Evolutionary conservation across 2,888 invertebrate genomes (phyloP).

Genomic region (Mesorhabditis sp.): DNA sequence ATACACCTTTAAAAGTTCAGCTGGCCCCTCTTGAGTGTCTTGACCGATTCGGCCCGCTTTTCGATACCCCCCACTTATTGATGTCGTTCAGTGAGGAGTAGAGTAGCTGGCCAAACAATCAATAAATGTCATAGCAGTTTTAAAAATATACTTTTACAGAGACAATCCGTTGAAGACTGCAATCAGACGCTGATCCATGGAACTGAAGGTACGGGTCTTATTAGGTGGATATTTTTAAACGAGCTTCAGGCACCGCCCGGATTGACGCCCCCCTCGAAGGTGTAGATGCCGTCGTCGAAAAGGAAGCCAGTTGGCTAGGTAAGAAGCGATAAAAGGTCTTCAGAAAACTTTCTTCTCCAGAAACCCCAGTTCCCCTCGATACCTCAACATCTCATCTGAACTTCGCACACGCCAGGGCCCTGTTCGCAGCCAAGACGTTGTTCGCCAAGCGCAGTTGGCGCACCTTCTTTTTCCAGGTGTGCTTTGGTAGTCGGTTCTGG

Average conservation of each 20-base stretch:
- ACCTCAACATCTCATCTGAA: background rate
- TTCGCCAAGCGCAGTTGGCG: slow-evolving; percentile 36
- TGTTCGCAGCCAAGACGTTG: slow-evolving; percentile 38
- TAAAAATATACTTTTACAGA: too few species aligned
- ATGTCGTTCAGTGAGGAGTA: too few species aligned
- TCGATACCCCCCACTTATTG: too few species aligned
- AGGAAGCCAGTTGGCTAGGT: background rate
- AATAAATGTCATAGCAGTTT: too few species aligned
- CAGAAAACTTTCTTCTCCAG: background rate
- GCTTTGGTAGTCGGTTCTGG: slow-evolving; percentile 5
- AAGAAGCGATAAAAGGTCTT: background rate
- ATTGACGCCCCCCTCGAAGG: too few species aligned
- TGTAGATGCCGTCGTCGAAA: background rate
- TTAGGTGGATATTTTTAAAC: too few species aligned
- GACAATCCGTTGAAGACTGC: too few species aligned
- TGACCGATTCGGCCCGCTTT: too few species aligned
- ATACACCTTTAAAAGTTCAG: too few species aligned
- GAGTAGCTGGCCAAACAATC: too few species aligned
- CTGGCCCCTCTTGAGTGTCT: too few species aligned
- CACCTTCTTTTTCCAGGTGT: slow-evolving; percentile 37
- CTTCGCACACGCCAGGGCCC: slow-evolving; percentile 39
- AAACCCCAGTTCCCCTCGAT: background rate
- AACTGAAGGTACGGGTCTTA: background rate
- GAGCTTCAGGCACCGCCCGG: too few species aligned
- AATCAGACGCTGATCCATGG: background rate